These are phyloP conservation scores for Aselliscus stoliczkanus DNA, from an alignment of 2,797 vertebrate genomes.

Conservation along the genomic window DNA sequence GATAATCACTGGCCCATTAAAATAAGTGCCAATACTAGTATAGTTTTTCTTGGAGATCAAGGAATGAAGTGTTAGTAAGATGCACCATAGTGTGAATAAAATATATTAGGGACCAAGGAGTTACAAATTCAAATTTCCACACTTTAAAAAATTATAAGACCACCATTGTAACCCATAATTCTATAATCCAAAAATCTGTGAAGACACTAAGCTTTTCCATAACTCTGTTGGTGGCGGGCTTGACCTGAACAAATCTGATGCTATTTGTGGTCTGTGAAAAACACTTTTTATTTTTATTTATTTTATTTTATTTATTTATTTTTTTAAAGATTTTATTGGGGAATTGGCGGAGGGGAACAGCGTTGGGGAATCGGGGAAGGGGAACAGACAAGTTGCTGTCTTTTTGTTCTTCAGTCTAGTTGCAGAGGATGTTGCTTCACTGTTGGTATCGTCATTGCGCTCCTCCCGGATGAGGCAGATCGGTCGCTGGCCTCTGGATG, in stretches of 20 bases:
- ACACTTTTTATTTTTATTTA: too few species aligned
- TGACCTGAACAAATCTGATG: background rate
- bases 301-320: too few species aligned
- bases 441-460: too few species aligned
- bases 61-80: background rate
- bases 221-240: background rate
- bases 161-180: constrained; percentile 27
- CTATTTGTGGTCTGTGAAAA: background rate
- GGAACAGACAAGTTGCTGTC: too few species aligned
- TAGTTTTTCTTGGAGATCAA: constrained; percentile 13
- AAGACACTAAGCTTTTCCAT: background rate
- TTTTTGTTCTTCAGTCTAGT: too few species aligned
- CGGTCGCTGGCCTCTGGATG: too few species aligned
- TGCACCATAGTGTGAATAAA: background rate
- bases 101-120: background rate
- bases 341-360: too few species aligned
- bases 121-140: constrained; percentile 8
- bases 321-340: too few species aligned
- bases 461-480: too few species aligned
- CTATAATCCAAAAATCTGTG: background rate
- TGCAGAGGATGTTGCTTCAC: too few species aligned
- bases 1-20: constrained; percentile 16
- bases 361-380: too few species aligned
- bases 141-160: background rate
- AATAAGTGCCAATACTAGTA: background rate